Conservation (phyloP, 2,797 vertebrate species). For the Sarcophilus harrisii region DNA sequence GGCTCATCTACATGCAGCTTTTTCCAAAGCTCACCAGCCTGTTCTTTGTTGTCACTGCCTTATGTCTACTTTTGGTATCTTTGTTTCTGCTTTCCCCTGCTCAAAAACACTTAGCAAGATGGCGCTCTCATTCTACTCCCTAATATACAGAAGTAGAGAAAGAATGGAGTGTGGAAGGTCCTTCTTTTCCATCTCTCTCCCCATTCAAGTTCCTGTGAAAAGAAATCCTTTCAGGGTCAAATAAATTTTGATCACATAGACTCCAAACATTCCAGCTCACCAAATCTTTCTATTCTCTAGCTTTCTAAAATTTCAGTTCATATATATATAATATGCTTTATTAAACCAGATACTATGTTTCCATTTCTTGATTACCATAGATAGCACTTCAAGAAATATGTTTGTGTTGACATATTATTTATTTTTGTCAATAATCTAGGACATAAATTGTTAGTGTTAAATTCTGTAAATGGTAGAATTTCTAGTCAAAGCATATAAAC, state of each 20-base stretch:
- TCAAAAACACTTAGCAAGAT: background rate
- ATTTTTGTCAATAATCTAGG: background rate
- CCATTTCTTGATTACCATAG: background rate
- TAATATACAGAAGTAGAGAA: background rate
- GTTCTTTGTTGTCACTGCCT: background rate
- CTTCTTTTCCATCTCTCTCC: background rate
- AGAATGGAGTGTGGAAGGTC: background rate
- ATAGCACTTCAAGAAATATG: background rate
- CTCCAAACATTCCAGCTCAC: background rate
- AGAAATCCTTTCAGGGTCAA: background rate
- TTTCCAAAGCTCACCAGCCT: background rate
- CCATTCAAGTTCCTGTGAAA: background rate
- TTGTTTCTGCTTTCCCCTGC: background rate
- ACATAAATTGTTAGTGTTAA: background rate
- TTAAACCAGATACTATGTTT: background rate
- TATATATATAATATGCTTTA: background rate
- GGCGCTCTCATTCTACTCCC: background rate
- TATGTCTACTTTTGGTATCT: background rate
- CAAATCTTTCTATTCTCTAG: background rate
- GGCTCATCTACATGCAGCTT: background rate
- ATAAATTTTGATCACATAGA: background rate
- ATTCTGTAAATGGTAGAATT: background rate
- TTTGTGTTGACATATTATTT: background rate
- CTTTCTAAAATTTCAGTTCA: background rate
- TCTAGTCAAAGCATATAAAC: background rate